Percentiles rank a stretch among this genome's conserved stretches.
phyloP scores from a whole-genome alignment of 1,140 invertebrate species.

The Chrysopa pallens region DNA sequence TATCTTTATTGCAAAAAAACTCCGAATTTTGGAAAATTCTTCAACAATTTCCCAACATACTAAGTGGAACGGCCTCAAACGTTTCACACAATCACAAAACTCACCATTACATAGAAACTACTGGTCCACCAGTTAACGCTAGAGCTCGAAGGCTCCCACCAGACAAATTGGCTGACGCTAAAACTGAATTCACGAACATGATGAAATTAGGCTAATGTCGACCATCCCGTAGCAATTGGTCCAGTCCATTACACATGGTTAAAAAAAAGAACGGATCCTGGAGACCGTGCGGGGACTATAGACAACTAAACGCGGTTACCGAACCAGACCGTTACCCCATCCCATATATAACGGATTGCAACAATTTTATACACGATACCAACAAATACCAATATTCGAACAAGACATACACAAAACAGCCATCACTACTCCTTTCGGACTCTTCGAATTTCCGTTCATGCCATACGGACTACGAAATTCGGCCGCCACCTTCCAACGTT shows the following conservation, averaged over 20 bases:
- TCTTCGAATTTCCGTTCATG: too few species aligned
- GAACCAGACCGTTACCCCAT: conserved; percentile 23
- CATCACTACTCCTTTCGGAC: too few species aligned
- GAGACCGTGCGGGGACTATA: conserved; percentile 28
- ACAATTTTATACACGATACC: conserved; percentile 21
- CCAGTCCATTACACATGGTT: conserved; percentile 23
- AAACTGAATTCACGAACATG: conserved; percentile 14
- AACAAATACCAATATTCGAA: conserved; percentile 20
- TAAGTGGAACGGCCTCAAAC: not conserved
- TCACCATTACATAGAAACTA: conserved; percentile 11
- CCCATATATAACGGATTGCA: conserved; percentile 14
- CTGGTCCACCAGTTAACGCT: conserved; percentile 15
- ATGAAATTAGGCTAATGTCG: conserved; percentile 9
- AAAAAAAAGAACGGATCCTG: conserved; percentile 20
- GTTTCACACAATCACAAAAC: not conserved
- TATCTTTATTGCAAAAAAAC: not conserved
- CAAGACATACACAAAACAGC: conserved; percentile 20
- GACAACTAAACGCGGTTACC: conserved; percentile 21
- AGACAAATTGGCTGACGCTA: conserved; percentile 12
- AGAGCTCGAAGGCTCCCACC: conserved; percentile 16
- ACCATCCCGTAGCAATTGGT: conserved; percentile 18
- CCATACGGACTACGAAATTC: conserved; percentile 18
- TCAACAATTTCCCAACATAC: not conserved
- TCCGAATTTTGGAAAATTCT: conserved; percentile 6
- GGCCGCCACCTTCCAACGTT: conserved; percentile 27